These are phyloP conservation scores for Gopherus evgoodei DNA, from an alignment of 2,113 vertebrate genomes.

Conservation along the genomic window DNA sequence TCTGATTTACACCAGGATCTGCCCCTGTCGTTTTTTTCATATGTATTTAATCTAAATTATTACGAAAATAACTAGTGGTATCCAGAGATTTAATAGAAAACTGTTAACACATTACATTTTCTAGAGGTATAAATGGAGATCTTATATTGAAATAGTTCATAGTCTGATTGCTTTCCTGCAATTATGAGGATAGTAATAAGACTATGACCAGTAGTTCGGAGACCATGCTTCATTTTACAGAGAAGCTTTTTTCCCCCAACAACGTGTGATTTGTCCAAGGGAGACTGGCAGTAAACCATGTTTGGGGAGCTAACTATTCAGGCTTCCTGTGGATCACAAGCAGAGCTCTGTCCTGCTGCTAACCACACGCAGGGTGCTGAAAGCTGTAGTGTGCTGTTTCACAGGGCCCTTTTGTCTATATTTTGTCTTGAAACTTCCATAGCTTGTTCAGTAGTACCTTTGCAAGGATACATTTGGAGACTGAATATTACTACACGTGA, in stretches of 20 bases:
- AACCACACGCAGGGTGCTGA: neutral
- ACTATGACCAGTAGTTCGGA: too few species aligned
- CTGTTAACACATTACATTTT: neutral
- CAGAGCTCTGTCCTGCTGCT: neutral
- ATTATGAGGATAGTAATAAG: neutral
- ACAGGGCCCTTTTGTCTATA: slow-evolving; percentile 62
- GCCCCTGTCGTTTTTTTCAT: neutral
- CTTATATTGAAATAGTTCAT: neutral
- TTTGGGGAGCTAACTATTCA: neutral
- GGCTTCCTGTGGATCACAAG: neutral
- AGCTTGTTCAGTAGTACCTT: neutral
- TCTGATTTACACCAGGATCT: neutral
- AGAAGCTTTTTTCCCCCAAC: neutral
- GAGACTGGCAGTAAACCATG: neutral
- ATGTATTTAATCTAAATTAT: neutral
- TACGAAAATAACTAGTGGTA: neutral
- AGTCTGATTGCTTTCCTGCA: neutral
- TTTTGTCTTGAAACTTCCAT: neutral
- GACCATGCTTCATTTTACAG: neutral
- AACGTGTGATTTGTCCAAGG: neutral
- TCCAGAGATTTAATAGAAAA: neutral
- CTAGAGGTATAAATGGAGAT: neutral
- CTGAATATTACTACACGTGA: accelerated
- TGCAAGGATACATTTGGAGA: neutral
- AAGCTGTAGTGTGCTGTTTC: slow-evolving; percentile 45